Evolutionary conservation across 2,797 vertebrate genomes (phyloP), one percentile per base, ranked within the genome.

Genomic region (Telmatherina bonti): DNA sequence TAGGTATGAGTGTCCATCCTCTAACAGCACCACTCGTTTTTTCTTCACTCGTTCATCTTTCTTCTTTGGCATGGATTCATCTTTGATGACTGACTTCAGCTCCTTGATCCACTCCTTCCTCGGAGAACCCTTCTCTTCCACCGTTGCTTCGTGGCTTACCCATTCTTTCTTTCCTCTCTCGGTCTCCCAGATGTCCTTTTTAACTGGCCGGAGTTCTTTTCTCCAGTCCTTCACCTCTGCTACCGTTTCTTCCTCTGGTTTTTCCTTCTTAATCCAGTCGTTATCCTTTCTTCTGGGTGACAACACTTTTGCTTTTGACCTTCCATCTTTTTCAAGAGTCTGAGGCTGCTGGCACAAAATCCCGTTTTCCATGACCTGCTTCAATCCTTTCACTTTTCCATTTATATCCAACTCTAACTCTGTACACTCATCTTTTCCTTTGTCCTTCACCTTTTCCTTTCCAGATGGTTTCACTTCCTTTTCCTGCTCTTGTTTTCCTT

Each of bases 21-120:
- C 89, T 38, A 90, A 5, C 41, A 91, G 75, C 61, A 91, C 87
- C 65, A 91, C 88, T 31, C 84, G 71, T 29, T 90, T 90, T 27
- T 85, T 92, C 82, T 91, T 93, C 24, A 68, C 72, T 20, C 74
- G 78, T 29, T 80, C 82, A 0, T 76, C 74, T 41, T 24, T 81
- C 59, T 74, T 86, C n/a, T 38, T 89, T 7, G 81, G 55, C 67
- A 66, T 35, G 0, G 85, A 75, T 7, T 92, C 89, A 0, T 90
- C 72, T 70, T 84, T 88, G 16, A 92, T 92, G 2, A 90, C 87
- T 0, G 90, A 91, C 77, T 91, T 93, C 43, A 92, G 83, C 82
- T 94, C 90, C 12, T 82, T 90, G 1, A 92, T 84, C 91, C 88
- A 91, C 1, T 82, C 81, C 54, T 79, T 85, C 55, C 5, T 62